These are phyloP conservation scores for Antheraea yamamai DNA, from an alignment of 2,888 invertebrate species.

Conservation along the genomic window DNA sequence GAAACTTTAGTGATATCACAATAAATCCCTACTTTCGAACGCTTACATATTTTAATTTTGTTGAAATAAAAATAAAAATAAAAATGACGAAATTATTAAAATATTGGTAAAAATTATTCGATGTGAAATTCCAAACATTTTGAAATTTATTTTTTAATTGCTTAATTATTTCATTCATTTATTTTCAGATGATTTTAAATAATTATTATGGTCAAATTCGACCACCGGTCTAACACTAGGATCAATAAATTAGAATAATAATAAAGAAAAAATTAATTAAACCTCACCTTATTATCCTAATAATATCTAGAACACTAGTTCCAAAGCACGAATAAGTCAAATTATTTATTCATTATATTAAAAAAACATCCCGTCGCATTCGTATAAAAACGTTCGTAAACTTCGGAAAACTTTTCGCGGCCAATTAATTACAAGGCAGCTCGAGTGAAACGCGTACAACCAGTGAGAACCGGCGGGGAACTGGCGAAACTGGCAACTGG, in stretches of 20 bases:
- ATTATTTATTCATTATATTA: constrained; percentile 8
- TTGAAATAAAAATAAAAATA: too few relatives aligned
- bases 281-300: constrained; percentile 18
- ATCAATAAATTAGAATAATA: neutral
- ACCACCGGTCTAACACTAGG: too few relatives aligned
- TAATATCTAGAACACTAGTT: constrained; percentile 14
- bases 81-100: too few relatives aligned
- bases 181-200: too few relatives aligned
- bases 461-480: constrained; percentile 55
- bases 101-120: too few relatives aligned
- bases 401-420: constrained; percentile 64
- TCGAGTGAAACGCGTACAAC: constrained; percentile 46
- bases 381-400: constrained; percentile 44
- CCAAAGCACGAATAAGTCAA: constrained; percentile 1
- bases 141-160: too few relatives aligned
- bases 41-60: too few relatives aligned
- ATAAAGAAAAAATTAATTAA: neutral
- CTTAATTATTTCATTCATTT: too few relatives aligned
- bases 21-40: too few relatives aligned
- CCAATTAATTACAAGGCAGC: constrained; percentile 33
- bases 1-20: too few relatives aligned
- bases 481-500: constrained; percentile 40
- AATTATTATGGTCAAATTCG: too few relatives aligned
- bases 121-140: too few relatives aligned
- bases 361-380: constrained; percentile 25